Conservation (phyloP, 1,140 invertebrate genomes). For the Campoletis sonorensis region DNA sequence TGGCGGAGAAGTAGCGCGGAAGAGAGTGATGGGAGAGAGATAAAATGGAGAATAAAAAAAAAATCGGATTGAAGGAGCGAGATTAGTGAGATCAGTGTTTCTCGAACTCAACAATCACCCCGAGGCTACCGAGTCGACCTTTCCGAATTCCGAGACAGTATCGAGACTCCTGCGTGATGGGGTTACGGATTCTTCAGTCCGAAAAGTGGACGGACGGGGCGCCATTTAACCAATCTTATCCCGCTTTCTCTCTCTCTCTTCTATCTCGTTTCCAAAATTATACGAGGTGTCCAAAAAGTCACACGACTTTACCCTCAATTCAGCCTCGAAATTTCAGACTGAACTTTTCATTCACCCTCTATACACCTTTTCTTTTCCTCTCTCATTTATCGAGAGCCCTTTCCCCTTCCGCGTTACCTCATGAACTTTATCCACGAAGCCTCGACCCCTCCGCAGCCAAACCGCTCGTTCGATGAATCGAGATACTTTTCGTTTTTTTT, state of each 20-base stretch:
- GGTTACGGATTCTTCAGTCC: not conserved
- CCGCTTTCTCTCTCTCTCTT: not conserved
- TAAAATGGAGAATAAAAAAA: conserved; percentile 2
- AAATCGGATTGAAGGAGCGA: conserved; percentile 33
- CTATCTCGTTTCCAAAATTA: not conserved
- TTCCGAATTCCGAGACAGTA: conserved; percentile 36
- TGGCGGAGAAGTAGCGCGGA: not conserved
- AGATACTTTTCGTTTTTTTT: conserved; percentile 31
- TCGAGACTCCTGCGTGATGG: conserved; percentile 12
- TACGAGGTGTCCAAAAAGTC: not conserved
- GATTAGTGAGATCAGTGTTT: conserved; percentile 47
- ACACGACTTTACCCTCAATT: too few relatives aligned
- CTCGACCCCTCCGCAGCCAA: conserved; percentile 28
- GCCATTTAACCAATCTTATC: conserved; percentile 33
- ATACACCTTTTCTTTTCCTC: not conserved
- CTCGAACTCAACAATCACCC: conserved; percentile 43
- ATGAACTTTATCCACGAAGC: conserved; percentile 24
- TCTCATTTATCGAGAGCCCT: not conserved
- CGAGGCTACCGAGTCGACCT: conserved; percentile 44
- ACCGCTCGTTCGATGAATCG: conserved; percentile 41
- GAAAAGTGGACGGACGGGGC: not conserved
- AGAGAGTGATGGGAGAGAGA: not conserved
- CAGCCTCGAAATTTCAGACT: not conserved
- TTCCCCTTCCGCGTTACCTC: not conserved
- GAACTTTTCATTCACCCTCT: not conserved